phyloP scores from a whole-genome alignment of 2,113 vertebrate species.

The Sprattus sprattus region DNA sequence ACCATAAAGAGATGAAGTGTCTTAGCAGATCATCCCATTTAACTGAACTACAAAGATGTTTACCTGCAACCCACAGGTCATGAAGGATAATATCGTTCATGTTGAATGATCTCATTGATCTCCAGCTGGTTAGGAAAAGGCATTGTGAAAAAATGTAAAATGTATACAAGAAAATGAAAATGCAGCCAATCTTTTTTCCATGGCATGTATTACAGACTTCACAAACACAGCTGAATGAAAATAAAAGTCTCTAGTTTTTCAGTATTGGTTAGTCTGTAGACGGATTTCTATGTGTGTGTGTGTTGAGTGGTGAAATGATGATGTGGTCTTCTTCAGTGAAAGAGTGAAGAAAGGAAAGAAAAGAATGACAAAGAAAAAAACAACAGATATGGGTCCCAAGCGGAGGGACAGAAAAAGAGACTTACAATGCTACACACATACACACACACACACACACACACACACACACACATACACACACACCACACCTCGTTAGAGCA shows the following conservation, averaged over 20 bases:
- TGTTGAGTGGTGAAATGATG: neutral
- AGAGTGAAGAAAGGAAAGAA: too few species aligned
- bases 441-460: too few species aligned
- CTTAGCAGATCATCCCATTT: neutral
- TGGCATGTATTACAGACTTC: too few species aligned
- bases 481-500: too few species aligned
- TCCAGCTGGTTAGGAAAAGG: neutral
- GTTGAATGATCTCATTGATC: neutral
- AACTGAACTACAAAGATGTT: neutral
- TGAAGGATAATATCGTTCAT: neutral
- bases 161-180: neutral
- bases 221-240: too few species aligned
- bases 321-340: too few species aligned
- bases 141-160: neutral
- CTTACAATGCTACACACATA: too few species aligned
- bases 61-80: neutral
- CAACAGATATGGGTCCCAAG: too few species aligned
- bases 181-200: neutral
- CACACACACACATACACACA: too few species aligned
- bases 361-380: too few species aligned
- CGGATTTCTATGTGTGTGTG: neutral
- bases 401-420: too few species aligned
- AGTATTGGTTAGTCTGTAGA: neutral
- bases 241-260: neutral
- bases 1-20: neutral